Percentiles rank a stretch among this genome's conserved stretches.
Conservation (phyloP, 2,797 vertebrate species). For the Saguinus oedipus region DNA sequence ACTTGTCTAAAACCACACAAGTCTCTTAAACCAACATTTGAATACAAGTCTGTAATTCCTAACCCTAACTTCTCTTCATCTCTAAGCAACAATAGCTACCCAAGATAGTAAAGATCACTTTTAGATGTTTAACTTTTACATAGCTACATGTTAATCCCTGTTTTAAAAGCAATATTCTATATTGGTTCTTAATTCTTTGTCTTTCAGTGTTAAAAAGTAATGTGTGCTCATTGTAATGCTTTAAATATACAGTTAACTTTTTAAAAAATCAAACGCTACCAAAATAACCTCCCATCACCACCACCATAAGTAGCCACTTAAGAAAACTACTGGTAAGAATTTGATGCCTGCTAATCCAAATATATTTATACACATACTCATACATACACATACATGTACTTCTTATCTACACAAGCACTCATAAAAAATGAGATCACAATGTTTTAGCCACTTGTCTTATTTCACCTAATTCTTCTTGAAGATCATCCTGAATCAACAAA, state of each 20-base stretch:
- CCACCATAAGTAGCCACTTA: background rate
- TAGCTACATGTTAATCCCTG: background rate
- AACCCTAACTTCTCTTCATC: background rate
- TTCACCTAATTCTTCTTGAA: conserved; percentile 21
- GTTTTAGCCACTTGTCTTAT: conserved; percentile 30
- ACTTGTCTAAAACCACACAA: conserved; percentile 19
- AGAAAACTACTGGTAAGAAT: conserved; percentile 4
- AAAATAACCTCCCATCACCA: background rate
- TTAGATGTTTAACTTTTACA: background rate
- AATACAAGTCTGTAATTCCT: background rate
- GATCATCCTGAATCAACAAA: background rate
- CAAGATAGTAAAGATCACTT: conserved; percentile 3
- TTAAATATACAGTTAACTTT: conserved; percentile 33
- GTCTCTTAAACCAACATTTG: background rate
- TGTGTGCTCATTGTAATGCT: background rate
- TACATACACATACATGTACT: background rate
- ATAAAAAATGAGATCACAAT: background rate
- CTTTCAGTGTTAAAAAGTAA: conserved; percentile 41
- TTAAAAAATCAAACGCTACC: background rate
- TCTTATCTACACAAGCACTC: conserved; percentile 30
- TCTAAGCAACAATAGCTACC: background rate
- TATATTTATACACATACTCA: background rate
- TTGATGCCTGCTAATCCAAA: background rate
- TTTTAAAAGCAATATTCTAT: background rate
- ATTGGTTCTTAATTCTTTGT: background rate